phyloP scores from a whole-genome alignment of 1,140 invertebrate genomes.

The Drosophila serrata region DNA sequence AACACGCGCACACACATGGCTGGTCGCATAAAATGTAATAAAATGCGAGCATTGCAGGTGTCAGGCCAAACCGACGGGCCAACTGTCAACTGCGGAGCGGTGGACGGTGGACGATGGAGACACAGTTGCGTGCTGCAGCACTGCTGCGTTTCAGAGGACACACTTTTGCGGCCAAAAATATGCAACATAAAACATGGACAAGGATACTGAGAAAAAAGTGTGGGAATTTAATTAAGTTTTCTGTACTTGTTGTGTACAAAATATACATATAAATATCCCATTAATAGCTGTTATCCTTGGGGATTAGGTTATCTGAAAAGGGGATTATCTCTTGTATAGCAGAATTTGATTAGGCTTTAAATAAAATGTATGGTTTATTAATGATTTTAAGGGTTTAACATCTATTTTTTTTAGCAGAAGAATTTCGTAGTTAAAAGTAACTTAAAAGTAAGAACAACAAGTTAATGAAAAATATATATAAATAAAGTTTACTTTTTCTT shows the following conservation, averaged over 20 bases:
- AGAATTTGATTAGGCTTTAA: not conserved
- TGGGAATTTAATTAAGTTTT: slow-evolving; percentile 2
- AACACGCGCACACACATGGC: slow-evolving; percentile 37
- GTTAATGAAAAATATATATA: not conserved
- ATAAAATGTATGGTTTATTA: not conserved
- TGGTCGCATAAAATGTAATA: slow-evolving; percentile 71
- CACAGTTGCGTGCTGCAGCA: slow-evolving; percentile 17
- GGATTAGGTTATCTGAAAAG: not conserved
- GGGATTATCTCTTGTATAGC: not conserved
- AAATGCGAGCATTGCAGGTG: slow-evolving; percentile 81
- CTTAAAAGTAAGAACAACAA: not conserved
- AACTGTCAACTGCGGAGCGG: slow-evolving; percentile 55
- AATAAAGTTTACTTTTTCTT: not conserved
- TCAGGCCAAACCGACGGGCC: slow-evolving; percentile 63
- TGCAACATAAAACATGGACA: slow-evolving; percentile 36
- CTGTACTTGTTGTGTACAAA: not conserved
- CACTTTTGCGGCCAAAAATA: slow-evolving; percentile 80
- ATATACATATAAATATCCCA: not conserved
- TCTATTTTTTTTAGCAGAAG: not conserved
- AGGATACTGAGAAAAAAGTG: slow-evolving; percentile 29
- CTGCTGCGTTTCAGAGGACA: slow-evolving; percentile 53
- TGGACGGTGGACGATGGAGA: slow-evolving; percentile 1
- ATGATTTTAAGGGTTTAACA: not conserved
- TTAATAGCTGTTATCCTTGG: not conserved
- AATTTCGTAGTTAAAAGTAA: not conserved